Base-by-base conservation (phyloP, 64 coral and sea anemone species). In the Actinia equina region DNA sequence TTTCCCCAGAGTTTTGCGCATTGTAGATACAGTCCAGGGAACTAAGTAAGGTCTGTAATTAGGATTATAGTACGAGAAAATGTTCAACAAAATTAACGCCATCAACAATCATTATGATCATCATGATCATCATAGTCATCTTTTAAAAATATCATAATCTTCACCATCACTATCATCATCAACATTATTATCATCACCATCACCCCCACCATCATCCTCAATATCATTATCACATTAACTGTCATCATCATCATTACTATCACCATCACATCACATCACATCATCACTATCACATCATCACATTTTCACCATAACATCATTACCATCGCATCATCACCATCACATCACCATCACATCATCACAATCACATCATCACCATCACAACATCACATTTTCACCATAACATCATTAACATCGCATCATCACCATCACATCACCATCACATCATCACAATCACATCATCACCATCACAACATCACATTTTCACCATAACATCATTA, bases 11-110 rank as follows among this genome's bases (percentile, higher is more conserved):
- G 95, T 15, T 86, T 77, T 1, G 84, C 18, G 93, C 93, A 64
- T 98, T 93, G 77, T 98, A 98, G 93, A 98, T 98, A 67, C 95
- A 94, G 85, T 98, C 95, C 18, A 98, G 93, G 11, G 95, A 94
- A 86, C 94, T 93, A 86, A 92, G 90, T 6, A 98, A 62, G 43
- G 93, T 94, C 95, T 98, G 41, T 46, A 84, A 45, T 37, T 37
- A 37, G 30, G 30, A 37, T 37, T 37, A 37, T 37, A 37, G 30
- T 37, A 37, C 30, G 30, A 63, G 51, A 77, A 6, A 84, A 84
- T 59, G 42, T 37, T 37, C 30, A 44, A 42, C 42, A 69, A n/a
- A 18, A 23, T 15, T 58, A 58, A 58, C 16, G 55, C 16, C 30
- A 37, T 37, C 30, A 37, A 37, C 30, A 37, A 37, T 37, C 30